phyloP scores from a whole-genome alignment of 2,113 vertebrate genomes.

The Plotosus lineatus region DNA sequence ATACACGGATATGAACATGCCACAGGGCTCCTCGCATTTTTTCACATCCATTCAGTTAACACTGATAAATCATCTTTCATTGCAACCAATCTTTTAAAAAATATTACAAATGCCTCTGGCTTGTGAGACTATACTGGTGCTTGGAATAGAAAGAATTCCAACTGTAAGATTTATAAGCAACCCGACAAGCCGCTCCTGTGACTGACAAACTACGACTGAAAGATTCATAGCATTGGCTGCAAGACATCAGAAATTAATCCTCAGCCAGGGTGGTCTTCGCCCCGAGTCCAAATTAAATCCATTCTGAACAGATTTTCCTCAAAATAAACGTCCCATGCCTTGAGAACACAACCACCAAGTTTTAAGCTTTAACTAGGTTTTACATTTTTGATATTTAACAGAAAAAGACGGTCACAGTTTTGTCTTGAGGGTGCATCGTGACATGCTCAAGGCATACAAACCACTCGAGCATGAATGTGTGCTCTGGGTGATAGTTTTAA shows the following conservation, averaged over 20 bases:
- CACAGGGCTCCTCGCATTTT: background rate
- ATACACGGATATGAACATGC: background rate
- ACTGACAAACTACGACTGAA: background rate
- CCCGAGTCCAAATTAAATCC: background rate
- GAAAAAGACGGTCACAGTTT: background rate
- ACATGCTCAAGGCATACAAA: background rate
- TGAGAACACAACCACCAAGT: background rate
- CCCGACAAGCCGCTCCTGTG: background rate
- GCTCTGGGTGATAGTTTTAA: background rate
- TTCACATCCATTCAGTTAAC: background rate
- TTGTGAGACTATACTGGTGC: background rate
- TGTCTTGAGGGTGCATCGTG: background rate
- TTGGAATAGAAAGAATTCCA: background rate
- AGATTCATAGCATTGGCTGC: conserved; percentile 29
- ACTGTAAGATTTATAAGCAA: conserved; percentile 19
- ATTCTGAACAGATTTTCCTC: background rate
- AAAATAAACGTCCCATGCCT: background rate
- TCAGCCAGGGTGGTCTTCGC: conserved; percentile 3
- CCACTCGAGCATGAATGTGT: background rate
- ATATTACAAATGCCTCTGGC: background rate
- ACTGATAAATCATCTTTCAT: background rate
- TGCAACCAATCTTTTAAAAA: background rate
- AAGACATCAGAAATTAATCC: background rate
- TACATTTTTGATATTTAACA: background rate
- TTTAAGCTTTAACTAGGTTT: too few species aligned